Evolutionary conservation across 2,113 vertebrate genomes (phyloP).

Genomic region (Hepsetus odoe): DNA sequence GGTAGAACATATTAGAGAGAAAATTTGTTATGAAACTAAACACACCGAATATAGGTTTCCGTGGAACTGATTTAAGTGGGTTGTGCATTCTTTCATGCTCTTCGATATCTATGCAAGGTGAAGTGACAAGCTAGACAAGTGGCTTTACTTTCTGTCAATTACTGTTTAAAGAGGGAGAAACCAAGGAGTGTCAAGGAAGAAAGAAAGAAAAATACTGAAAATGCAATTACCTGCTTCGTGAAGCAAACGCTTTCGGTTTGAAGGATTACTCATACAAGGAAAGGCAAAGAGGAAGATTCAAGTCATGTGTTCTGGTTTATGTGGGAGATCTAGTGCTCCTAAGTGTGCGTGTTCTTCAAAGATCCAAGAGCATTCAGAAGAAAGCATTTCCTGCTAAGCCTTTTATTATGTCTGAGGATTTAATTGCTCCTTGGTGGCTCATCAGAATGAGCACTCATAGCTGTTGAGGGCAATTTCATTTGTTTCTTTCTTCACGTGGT

Average conservation of each 20-base stretch:
- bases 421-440: conserved; percentile 26
- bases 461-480: conserved; percentile 31
- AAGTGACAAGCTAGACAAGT: conserved; percentile 15
- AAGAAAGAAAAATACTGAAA: neutral
- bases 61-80: neutral
- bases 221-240: conserved; percentile 13
- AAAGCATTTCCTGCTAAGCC: conserved; percentile 31
- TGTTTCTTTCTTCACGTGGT: conserved; percentile 9
- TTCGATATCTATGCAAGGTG: conserved; percentile 10
- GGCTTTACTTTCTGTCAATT: neutral
- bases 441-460: conserved; percentile 3
- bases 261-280: conserved; percentile 3
- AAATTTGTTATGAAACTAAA: neutral
- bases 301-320: conserved; percentile 9
- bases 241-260: conserved; percentile 15
- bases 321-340: conserved; percentile 17
- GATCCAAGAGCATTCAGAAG: conserved; percentile 10
- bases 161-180: conserved; percentile 6
- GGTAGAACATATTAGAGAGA: neutral
- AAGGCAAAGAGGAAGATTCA: conserved; percentile 23
- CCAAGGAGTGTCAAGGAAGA: neutral
- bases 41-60: neutral
- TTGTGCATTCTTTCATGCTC: neutral
- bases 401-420: conserved; percentile 28
- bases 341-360: neutral